These are phyloP conservation scores for Sminthurides aquaticus DNA, from an alignment of 2,888 invertebrate genomes.

Conservation along the genomic window DNA sequence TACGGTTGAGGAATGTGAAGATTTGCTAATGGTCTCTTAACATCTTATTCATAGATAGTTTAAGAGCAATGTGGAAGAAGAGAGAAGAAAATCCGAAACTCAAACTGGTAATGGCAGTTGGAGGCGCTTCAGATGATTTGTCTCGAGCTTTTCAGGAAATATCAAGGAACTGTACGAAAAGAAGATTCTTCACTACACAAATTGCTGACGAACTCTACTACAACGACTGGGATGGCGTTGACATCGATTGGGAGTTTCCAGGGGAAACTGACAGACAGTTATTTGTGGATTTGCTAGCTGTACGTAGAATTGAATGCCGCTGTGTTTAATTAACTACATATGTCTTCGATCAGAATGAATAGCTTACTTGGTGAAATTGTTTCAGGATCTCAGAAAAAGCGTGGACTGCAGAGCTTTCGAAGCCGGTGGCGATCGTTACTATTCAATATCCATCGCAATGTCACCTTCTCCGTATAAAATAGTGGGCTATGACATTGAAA, in stretches of 20 bases:
- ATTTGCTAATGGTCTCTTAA: too few species aligned
- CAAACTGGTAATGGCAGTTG: background rate
- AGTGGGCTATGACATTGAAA: background rate
- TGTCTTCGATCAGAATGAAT: too few species aligned
- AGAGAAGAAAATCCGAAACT: background rate
- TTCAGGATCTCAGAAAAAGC: too few species aligned
- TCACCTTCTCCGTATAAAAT: background rate
- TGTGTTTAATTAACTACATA: background rate
- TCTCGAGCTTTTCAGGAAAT: background rate
- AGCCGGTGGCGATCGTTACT: too few species aligned
- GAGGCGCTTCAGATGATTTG: background rate
- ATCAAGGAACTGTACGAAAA: background rate
- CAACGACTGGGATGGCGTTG: constrained; percentile 21
- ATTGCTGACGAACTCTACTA: background rate
- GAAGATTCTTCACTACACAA: background rate
- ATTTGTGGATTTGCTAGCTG: background rate
- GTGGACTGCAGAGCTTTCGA: too few species aligned
- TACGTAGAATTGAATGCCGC: background rate
- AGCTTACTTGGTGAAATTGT: too few species aligned
- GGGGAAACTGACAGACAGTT: constrained; percentile 46
- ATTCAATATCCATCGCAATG: background rate
- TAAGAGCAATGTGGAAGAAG: background rate
- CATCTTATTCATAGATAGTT: background rate
- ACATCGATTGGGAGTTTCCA: constrained; percentile 29
- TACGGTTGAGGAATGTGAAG: too few species aligned